phyloP scores from a whole-genome alignment of 2,888 invertebrate species.

The Plebejus melissa region DNA sequence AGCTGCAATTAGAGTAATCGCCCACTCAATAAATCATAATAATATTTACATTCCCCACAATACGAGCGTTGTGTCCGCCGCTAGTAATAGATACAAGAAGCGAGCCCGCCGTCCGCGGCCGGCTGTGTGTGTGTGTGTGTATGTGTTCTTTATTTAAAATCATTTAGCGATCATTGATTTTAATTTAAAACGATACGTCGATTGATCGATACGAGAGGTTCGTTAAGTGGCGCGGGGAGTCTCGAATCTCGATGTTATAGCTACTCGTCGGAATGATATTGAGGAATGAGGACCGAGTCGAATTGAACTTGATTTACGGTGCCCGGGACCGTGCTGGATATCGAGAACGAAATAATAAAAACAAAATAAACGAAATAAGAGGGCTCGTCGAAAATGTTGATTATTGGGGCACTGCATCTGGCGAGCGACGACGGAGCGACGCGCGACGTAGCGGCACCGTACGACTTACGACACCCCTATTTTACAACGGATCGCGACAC shows the following conservation, averaged over 20 bases:
- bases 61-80: not conserved
- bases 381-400: not conserved
- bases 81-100: not conserved
- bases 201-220: slow-evolving; percentile 16
- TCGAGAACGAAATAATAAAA: not conserved
- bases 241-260: not conserved
- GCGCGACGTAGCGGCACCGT: not conserved
- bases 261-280: not conserved
- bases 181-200: slow-evolving; percentile 23
- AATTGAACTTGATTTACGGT: not conserved
- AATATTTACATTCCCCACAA: not conserved
- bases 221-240: not conserved
- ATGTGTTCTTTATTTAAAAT: slow-evolving; percentile 9
- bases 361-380: not conserved
- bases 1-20: slow-evolving; percentile 3
- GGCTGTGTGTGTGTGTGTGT: not conserved
- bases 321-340: not conserved
- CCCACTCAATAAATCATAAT: not conserved
- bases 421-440: not conserved
- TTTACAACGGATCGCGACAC: not conserved
- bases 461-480: not conserved
- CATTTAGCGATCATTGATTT: slow-evolving; percentile 25
- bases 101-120: not conserved
- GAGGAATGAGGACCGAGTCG: not conserved
- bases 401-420: not conserved